phyloP scores from a whole-genome alignment of 2,888 invertebrate species.

The Folsomia manolachei region DNA sequence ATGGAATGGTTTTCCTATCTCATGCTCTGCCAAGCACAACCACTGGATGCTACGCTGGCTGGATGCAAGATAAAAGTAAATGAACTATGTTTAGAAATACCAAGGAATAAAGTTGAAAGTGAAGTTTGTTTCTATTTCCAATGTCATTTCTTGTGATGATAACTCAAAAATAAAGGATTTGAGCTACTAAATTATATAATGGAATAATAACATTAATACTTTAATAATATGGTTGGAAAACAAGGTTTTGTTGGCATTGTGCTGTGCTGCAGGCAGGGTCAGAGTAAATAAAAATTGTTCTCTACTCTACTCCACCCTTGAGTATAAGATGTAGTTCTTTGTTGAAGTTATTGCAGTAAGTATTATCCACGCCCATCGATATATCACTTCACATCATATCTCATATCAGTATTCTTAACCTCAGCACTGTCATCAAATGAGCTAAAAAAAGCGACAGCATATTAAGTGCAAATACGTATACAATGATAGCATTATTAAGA shows the following conservation, averaged over 20 bases:
- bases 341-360: neutral
- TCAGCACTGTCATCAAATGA: too few species aligned
- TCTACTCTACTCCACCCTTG: neutral
- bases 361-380: neutral
- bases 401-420: too few species aligned
- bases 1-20: constrained; percentile 39
- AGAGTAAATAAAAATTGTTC: neutral
- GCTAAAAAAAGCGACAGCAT: too few species aligned
- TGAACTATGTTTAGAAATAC: too few species aligned
- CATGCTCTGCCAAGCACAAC: constrained; percentile 47
- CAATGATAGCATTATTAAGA: too few species aligned
- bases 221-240: neutral
- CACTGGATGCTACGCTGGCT: neutral
- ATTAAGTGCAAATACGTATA: too few species aligned
- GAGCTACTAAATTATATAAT: neutral
- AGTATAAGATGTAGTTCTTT: too few species aligned
- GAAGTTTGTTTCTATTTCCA: too few species aligned
- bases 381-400: too few species aligned
- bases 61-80: neutral
- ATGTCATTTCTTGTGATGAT: neutral
- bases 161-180: neutral
- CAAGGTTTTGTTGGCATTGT: neutral
- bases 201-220: constrained; percentile 4
- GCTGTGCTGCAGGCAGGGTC: neutral
- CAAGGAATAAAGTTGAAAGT: too few species aligned